These are phyloP conservation scores for Leucania comma DNA, from an alignment of 2,888 invertebrate species.

Conservation along the genomic window DNA sequence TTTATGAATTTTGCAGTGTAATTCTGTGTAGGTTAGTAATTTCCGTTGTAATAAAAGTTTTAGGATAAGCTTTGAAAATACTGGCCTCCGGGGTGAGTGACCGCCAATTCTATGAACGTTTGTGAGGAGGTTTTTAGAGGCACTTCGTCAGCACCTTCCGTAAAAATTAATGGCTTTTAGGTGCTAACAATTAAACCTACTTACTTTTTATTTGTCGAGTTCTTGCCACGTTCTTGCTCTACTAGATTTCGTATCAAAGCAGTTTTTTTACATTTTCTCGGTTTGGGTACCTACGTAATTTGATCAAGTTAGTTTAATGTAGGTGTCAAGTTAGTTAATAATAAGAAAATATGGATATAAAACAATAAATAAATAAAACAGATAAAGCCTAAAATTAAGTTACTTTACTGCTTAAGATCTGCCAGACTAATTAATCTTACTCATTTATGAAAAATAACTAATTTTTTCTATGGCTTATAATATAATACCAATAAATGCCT, in stretches of 20 bases:
- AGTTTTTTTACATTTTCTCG: too few species aligned
- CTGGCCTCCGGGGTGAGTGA: neutral
- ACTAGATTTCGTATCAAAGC: neutral
- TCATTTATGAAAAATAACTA: neutral
- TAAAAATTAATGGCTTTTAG: constrained; percentile 19
- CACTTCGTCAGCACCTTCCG: neutral
- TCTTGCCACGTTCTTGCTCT: too few species aligned
- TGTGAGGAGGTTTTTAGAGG: constrained; percentile 1
- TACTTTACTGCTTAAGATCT: neutral
- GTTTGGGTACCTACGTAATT: neutral
- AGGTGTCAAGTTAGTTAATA: too few species aligned
- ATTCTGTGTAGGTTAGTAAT: constrained; percentile 3
- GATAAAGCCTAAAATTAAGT: too few species aligned
- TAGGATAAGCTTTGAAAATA: constrained; percentile 10
- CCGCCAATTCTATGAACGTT: neutral
- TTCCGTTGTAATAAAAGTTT: constrained; percentile 12
- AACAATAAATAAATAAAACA: too few species aligned
- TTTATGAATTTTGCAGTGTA: neutral
- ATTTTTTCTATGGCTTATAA: neutral
- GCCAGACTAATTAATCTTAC: neutral
- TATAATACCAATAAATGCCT: too few species aligned
- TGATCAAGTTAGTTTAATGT: too few species aligned
- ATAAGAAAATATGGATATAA: too few species aligned
- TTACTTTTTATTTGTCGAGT: constrained; percentile 7
- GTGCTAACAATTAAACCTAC: constrained; percentile 12